Base-by-base conservation (phyloP, 1,140 invertebrate species). In the Belonocnema kinseyi region DNA sequence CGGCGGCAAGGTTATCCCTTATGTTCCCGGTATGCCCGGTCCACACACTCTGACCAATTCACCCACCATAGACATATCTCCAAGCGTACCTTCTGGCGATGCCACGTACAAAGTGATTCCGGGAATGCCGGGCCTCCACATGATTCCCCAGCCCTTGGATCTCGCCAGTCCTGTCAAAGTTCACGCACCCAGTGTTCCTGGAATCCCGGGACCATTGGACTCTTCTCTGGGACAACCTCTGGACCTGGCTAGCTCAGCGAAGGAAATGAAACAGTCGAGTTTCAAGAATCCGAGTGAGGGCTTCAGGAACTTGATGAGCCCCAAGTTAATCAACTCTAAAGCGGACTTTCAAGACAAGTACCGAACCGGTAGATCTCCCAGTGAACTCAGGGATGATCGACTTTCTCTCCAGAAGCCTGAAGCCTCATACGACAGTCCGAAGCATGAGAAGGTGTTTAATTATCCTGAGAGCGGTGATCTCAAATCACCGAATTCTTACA, bases 21-120 rank as follows among this genome's bases (percentile, higher is more conserved):
- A 96, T 88, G 96, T 97, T 7, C 96, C 96, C 3, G 96, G 96
- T 13, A 97, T 97, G 88, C 96, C 96, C 1, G 96, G 96, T 51
- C 96, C 96, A 1, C 94, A 95, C 78, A 94, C 93, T 14, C 86
- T 92, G 6, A 77, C 83, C 12, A 91, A 76, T 21, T 90, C 91
- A 54, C 86, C 92, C 11, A 40, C 85, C n/a, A 85, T 88, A 82
- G 88, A 89, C 85, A 89, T 90, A 87, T 87, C 89, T 26, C 72
- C 83, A 40, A 85, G 74, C 76, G 70, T 82, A 80, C 70, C 82
- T 13, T 58, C 83, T 33, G 80, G 82, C 50, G 85, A 85, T 12
- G 50, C 84, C 6, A 84, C 76, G 7, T 89, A 88, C 79, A 91
- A 90, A 74, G 84, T 90, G 50, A 86, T 89, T 70, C 86, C 89